These are phyloP conservation scores for Antitype chi DNA, from an alignment of 2,888 invertebrate species.

Conservation along the genomic window DNA sequence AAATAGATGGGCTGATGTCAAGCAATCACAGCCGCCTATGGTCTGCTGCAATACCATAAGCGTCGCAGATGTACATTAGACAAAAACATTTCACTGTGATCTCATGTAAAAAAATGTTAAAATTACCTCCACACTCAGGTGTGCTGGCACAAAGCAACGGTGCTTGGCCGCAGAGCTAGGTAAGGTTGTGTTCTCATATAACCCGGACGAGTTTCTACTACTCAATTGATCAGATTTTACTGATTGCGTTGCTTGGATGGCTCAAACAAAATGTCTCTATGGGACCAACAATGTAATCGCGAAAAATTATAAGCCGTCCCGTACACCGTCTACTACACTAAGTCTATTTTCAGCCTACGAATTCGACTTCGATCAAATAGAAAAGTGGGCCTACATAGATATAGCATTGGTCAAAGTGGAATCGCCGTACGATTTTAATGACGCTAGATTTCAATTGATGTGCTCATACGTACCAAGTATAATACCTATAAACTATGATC, in stretches of 20 bases:
- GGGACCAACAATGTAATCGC: no score
- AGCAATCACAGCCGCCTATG: neutral
- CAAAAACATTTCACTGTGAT: neutral
- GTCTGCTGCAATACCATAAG: neutral
- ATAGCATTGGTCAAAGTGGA: constrained; percentile 77
- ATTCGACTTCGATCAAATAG: constrained; percentile 67
- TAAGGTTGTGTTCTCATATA: neutral
- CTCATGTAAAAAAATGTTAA: neutral
- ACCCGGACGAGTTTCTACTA: neutral
- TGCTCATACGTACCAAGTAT: constrained; percentile 70
- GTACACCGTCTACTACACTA: neutral
- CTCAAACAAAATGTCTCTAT: neutral
- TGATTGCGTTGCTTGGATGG: neutral
- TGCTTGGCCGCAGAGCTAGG: neutral
- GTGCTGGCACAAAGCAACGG: neutral
- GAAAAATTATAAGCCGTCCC: neutral
- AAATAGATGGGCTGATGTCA: no score
- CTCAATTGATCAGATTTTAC: neutral
- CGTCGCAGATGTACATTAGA: neutral
- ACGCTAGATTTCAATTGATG: constrained; percentile 25
- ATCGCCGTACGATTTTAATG: constrained; percentile 66
- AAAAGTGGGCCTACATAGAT: constrained; percentile 76
- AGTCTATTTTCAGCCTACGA: constrained; percentile 70
- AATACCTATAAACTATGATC: constrained; percentile 71
- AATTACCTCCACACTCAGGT: no score